Evolutionary conservation across 2,888 invertebrate genomes (phyloP).

Genomic region (Drosophila paranaensis): DNA sequence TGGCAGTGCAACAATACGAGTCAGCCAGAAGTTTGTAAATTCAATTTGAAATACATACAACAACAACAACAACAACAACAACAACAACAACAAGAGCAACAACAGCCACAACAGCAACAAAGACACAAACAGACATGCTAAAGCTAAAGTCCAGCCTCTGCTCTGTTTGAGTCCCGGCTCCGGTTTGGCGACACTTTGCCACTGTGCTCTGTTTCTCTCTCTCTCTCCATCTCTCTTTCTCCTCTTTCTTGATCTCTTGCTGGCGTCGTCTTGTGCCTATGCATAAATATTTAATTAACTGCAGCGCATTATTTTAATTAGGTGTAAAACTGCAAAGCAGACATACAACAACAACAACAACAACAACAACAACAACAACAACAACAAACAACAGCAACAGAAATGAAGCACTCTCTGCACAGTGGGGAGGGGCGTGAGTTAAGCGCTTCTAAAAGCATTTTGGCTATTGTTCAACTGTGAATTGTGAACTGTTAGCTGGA

Average conservation of each 20-base stretch:
- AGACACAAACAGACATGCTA: conserved; percentile 31
- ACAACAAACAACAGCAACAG: conserved; percentile 2
- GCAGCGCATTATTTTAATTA: conserved; percentile 85
- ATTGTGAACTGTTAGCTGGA: conserved; percentile 24
- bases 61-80: conserved; percentile 38
- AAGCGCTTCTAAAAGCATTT: conserved; percentile 47
- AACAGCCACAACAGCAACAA: conserved; percentile 18
- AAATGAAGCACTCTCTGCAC: conserved; percentile 22
- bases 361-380: conserved; percentile 1
- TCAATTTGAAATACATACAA: conserved; percentile 74
- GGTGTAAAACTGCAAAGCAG: conserved; percentile 83
- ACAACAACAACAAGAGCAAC: conserved; percentile 1
- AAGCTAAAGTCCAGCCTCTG: conserved; percentile 30
- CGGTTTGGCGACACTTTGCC: conserved; percentile 53
- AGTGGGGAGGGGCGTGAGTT: conserved; percentile 10
- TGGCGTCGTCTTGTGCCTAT: conserved; percentile 62
- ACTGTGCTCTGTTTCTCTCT: conserved; percentile 7
- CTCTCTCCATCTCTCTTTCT: neutral
- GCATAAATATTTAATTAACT: conserved; percentile 85
- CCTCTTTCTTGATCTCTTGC: conserved; percentile 41
- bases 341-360: conserved; percentile 23
- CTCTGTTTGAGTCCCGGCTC: conserved; percentile 8
- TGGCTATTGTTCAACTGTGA: conserved; percentile 50
- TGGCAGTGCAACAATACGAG: conserved; percentile 66
- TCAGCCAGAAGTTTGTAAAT: conserved; percentile 69